Base-by-base conservation (phyloP, 2,797 vertebrate genomes). In the Diplodus sargus region DNA sequence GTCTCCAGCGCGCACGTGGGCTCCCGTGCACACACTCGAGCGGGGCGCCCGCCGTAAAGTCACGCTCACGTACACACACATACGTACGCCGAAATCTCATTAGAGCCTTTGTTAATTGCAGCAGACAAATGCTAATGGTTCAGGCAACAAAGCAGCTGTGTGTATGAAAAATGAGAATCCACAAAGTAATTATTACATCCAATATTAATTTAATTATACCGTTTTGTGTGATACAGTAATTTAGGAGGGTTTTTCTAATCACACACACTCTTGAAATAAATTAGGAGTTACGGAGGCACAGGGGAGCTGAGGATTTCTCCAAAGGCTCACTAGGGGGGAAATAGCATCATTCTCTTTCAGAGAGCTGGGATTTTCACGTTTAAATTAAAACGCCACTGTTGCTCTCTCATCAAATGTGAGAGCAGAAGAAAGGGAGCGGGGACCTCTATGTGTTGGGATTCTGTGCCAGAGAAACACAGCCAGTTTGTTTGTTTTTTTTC, bases 61-160 rank as follows among this genome's bases (percentile, higher is more conserved):
- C 82, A 86, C 74, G 70, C 74, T 92, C 95, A 94, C 93, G 47
- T 58, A 85, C 81, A 71, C 39, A 39, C 39, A 39, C 34, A 39
- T 89, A 93, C 91, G 76, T 76, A 79, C 54, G 15, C 79, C 94
- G 95, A 95, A 97, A 97, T 96, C 95, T 97, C 96, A 97, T 97
- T 97, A 97, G 96, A 97, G 95, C 93, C 95, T 96, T 97, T 96
- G 96, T 96, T 97, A 96, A 97, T 94, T 94, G 96, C 92, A 75
- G 91, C 95, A 97, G 96, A 96, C 95, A 96, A 96, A 96, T 95
- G 94, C 95, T 96, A 97, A 97, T 96, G 94, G 94, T 93, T 96
- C 93, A 92, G 94, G 90, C 93, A 95, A 96, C 95, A 96, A 97
- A 97, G 95, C 93, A 93, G 92, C 87, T 92, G 93, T 89, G 90